Evolutionary conservation across 2,113 vertebrate genomes (phyloP).

Genomic region (Amphiprion ocellaris): DNA sequence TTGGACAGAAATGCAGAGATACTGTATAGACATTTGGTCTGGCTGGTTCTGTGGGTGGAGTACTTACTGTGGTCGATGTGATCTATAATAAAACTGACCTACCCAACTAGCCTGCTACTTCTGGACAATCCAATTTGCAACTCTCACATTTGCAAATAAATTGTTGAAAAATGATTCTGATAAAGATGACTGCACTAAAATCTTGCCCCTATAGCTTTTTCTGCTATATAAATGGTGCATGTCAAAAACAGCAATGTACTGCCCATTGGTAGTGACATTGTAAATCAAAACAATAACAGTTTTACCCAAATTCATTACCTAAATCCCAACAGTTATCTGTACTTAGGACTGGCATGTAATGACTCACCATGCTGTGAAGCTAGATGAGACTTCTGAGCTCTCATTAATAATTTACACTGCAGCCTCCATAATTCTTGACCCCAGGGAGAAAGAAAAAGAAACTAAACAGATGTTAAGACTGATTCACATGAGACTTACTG

Average conservation of each 20-base stretch:
- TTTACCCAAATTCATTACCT: constrained; percentile 7
- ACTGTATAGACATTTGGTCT: background rate
- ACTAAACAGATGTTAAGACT: constrained; percentile 28
- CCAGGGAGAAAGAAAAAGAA: constrained; percentile 20
- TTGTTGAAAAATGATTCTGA: too few relatives aligned
- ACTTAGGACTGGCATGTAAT: constrained; percentile 8
- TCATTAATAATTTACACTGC: constrained; percentile 59
- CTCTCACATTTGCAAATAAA: background rate
- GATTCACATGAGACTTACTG: constrained; percentile 3
- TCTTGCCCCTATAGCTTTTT: background rate
- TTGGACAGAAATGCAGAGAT: constrained; percentile 15
- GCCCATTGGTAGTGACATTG: too few relatives aligned
- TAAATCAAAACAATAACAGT: background rate
- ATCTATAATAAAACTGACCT: constrained; percentile 34
- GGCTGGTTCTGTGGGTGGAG: constrained; percentile 21
- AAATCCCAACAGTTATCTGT: background rate
- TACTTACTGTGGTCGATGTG: constrained; percentile 4
- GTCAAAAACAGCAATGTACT: background rate
- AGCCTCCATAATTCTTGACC: constrained; percentile 34
- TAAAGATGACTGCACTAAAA: background rate
- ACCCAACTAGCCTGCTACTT: background rate
- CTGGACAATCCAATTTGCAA: background rate
- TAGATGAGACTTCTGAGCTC: constrained; percentile 26
- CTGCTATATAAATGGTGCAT: background rate
- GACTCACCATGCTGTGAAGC: constrained; percentile 40